Percentiles rank a stretch among this genome's conserved stretches.
phyloP scores from a whole-genome alignment of 2,888 invertebrate species.

The Pachymerium ferrugineum region DNA sequence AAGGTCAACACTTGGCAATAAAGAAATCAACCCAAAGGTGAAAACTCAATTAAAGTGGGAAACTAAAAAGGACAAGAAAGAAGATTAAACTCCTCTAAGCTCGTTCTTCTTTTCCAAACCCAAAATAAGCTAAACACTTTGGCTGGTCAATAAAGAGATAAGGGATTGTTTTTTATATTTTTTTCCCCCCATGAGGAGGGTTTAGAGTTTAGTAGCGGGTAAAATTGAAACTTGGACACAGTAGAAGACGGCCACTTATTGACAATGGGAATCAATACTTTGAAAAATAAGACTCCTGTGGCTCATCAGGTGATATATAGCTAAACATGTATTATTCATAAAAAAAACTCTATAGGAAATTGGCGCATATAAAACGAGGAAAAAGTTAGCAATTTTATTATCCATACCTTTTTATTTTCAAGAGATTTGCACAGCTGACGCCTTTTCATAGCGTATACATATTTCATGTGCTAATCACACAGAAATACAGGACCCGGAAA shows the following conservation, averaged over 20 bases:
- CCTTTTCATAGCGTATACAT: background rate
- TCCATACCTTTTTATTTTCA: background rate
- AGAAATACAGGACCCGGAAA: background rate
- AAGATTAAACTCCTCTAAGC: too few relatives aligned
- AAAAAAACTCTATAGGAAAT: background rate
- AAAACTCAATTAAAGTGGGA: too few relatives aligned
- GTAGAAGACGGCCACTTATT: background rate
- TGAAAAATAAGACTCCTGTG: background rate
- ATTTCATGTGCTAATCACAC: background rate
- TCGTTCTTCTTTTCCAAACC: too few relatives aligned
- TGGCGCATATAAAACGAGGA: background rate
- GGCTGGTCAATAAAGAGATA: background rate
- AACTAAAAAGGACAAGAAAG: too few relatives aligned
- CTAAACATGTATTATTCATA: background rate
- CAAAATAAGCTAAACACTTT: background rate
- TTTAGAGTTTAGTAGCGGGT: background rate
- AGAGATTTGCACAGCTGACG: background rate
- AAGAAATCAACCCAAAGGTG: background rate
- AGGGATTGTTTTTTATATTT: background rate
- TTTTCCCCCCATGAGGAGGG: background rate
- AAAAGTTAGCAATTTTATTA: background rate
- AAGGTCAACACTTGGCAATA: background rate
- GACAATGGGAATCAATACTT: conserved; percentile 3
- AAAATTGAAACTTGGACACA: background rate
- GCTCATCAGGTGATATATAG: background rate